These are phyloP conservation scores for Caiman crocodilus DNA, from an alignment of 2,797 vertebrate genomes.

Conservation along the genomic window DNA sequence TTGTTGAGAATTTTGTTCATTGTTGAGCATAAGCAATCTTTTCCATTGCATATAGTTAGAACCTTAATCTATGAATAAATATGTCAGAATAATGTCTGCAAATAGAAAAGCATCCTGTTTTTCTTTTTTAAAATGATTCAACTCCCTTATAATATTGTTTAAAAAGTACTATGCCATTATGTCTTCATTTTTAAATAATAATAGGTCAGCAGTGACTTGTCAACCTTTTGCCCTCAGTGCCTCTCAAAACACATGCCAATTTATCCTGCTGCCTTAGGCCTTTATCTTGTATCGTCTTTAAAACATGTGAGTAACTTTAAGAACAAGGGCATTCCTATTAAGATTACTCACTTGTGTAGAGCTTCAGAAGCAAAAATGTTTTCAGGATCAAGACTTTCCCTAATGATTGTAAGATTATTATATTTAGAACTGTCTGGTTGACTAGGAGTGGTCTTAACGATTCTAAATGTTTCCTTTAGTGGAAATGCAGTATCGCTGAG, in stretches of 20 bases:
- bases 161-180: conserved; percentile 4
- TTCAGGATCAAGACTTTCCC: conserved; percentile 75
- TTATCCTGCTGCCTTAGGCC: conserved; percentile 67
- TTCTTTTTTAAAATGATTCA: background rate
- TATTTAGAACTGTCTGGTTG: conserved; percentile 70
- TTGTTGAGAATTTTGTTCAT: background rate
- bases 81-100: background rate
- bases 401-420: conserved; percentile 55
- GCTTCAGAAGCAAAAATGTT: conserved; percentile 73
- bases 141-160: background rate
- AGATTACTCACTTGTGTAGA: conserved; percentile 72
- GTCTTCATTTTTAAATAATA: conserved; percentile 64
- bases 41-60: background rate
- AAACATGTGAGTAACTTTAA: conserved; percentile 74
- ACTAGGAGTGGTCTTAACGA: conserved; percentile 69
- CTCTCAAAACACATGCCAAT: no score
- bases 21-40: background rate
- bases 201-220: conserved; percentile 66
- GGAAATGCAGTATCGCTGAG: conserved; percentile 41
- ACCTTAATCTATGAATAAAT: conserved; percentile 2
- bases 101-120: background rate
- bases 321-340: conserved; percentile 69
- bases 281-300: conserved; percentile 68
- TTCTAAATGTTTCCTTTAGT: conserved; percentile 37
- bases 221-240: no score